phyloP scores from a whole-genome alignment of 2,113 vertebrate species.

The Martes martes region DNA sequence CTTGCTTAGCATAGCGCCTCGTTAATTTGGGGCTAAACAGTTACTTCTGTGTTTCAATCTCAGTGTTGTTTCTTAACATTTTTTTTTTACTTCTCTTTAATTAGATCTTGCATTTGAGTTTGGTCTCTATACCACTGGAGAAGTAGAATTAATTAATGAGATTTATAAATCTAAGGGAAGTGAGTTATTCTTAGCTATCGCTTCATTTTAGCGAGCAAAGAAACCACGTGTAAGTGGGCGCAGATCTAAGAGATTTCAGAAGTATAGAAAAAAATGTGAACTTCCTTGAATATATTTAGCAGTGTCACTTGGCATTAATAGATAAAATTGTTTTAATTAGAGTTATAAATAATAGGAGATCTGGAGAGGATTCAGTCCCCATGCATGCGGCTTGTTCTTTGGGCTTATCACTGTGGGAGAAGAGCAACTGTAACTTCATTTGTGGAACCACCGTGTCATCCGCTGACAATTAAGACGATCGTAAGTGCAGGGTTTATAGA shows the following conservation, averaged over 20 bases:
- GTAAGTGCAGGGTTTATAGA: conserved; percentile 16
- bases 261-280: conserved; percentile 68
- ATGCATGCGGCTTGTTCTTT: conserved; percentile 66
- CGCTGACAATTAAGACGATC: conserved; percentile 61
- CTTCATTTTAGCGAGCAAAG: conserved; percentile 81
- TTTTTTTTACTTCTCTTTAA: conserved; percentile 80
- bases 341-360: conserved; percentile 81
- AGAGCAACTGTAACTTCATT: conserved; percentile 62
- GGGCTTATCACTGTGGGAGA: conserved; percentile 62
- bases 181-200: conserved; percentile 84
- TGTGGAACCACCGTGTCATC: conserved; percentile 44
- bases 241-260: conserved; percentile 81
- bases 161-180: conserved; percentile 86
- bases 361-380: conserved; percentile 69
- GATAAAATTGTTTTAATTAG: conserved; percentile 85
- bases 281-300: conserved; percentile 81
- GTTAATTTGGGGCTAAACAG: conserved; percentile 88
- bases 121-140: conserved; percentile 81
- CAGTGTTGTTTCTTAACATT: conserved; percentile 70
- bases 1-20: conserved; percentile 84
- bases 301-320: conserved; percentile 79
- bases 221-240: conserved; percentile 73
- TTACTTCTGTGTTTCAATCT: conserved; percentile 86
- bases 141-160: conserved; percentile 88
- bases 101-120: conserved; percentile 85